Base-by-base conservation (phyloP, 2,113 vertebrate species). In the Pelmatolapia mariae region DNA sequence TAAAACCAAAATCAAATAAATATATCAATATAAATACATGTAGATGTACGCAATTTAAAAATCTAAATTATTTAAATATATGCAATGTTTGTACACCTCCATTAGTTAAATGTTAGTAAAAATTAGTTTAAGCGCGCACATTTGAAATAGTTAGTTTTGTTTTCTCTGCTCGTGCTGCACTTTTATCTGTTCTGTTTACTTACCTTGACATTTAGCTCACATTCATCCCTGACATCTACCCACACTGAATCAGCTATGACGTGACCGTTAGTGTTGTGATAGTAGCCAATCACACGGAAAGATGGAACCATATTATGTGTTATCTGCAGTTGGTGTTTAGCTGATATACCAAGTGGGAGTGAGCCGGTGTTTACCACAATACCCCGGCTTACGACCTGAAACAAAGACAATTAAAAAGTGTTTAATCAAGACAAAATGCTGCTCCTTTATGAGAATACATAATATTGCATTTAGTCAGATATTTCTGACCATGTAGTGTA, bases 281-380 rank as follows among this genome's bases (percentile, higher is more conserved):
- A 98, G 91, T 96, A 98, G 85, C 95, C 97, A 89, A 98, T 93
- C 22, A 98, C 36, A 38, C 97, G 96, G 87, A 98, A 97, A 1
- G 95, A 95, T 10, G 97, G 97, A 4, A 94, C 94, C 95, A 98
- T 94, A 3, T 87, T 86, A 57, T 89, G 4, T 1, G 78, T 94
- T 91, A 98, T 96, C 1, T 0, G 4, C 22, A 96, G 38, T 6
- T 0, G 24, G 8, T 1, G 0, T 89, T 15, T 71, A 13, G 81
- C 53, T 45, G 11, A 10, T 2, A 1, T 13, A n/a, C 89, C 84
- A 7, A 89, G 6, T 50, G 0, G 0, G 3, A 91, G 1, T 16
- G 81, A 86, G 5, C 56, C 84, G 0, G 13, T 4, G 8, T 73
- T 15, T 52, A 83, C 56, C 4, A 95, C 10, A 11, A 19, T 71